Base-by-base conservation (phyloP, 2,888 invertebrate species). In the Sminthurides aquaticus region DNA sequence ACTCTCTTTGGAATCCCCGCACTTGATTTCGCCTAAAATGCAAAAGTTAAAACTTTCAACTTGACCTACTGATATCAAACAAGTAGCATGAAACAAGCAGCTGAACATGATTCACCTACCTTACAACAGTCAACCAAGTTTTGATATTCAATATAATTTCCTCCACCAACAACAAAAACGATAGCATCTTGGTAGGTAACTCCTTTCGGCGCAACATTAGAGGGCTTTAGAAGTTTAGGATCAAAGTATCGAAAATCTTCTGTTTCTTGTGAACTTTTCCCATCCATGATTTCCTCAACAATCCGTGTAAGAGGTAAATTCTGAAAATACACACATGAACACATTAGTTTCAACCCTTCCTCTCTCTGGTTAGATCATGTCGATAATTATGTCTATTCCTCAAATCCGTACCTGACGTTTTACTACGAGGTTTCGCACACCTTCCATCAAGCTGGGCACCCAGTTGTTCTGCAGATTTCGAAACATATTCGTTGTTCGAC, bases 61-160 rank as follows among this genome's bases (percentile, higher is more conserved):
- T 18, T 18, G 18, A 11, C 8, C 43, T 43, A 11, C 18, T 43
- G 43, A 43, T 11, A 18, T 43, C 43, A 43, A 43, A 43, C 43
- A 43, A 43, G 43, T 11, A 43, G 8, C 43, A 43, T 8, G 43
- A 8, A 43, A 11, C 43, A 11, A 43, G 43, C 8, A 43, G 18
- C 43, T 11, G 43, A 18, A 43, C 8, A 43, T 54, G 8, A 25
- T 8, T 2, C 22, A 26, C 70, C 68, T 78, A 88, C 88, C 84
- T 91, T 95, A 43, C 90, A 89, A 77, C 95, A 95, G 78, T 98
- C 98, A 61, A 91, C 86, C 67, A 99, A 84, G 83, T 99, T 99
- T 80, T 98, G 98, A 80, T 99, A 99, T 80, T 99, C 99, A 77
- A 98, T 97, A 78, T 99, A 99, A 83, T 97, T 98, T 58, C 99